Percentiles rank a stretch among this genome's conserved stretches.
Evolutionary conservation across 2,888 invertebrate species (phyloP).

Genomic region (Stratiomys singularior): DNA sequence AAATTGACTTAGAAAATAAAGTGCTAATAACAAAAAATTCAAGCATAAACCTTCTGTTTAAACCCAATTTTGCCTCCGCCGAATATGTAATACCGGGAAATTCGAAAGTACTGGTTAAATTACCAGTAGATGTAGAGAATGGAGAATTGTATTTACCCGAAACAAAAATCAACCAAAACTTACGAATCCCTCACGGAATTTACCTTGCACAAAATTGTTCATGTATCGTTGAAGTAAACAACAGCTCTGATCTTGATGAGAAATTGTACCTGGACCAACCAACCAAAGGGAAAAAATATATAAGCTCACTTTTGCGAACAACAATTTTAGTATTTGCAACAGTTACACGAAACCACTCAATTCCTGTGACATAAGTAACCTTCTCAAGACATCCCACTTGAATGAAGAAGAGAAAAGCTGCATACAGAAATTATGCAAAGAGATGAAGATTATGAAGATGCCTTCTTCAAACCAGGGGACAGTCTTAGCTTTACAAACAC

Average conservation of each 20-base stretch:
- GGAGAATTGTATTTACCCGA: not conserved
- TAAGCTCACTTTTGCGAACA: not conserved
- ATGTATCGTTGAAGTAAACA: not conserved
- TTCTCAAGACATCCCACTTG: not conserved
- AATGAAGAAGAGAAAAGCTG: not conserved
- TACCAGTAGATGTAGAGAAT: not conserved
- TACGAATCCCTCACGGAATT: not conserved
- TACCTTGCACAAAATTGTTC: not conserved
- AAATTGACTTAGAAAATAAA: too few species aligned
- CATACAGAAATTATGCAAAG: not conserved
- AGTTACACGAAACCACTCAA: not conserved
- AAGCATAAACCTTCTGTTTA: too few species aligned
- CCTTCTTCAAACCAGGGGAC: not conserved
- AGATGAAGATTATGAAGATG: not conserved
- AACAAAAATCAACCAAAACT: not conserved
- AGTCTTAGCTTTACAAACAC: not conserved
- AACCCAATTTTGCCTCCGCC: too few species aligned
- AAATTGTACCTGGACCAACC: not conserved
- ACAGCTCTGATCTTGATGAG: not conserved
- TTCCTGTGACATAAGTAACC: not conserved
- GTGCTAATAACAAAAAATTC: too few species aligned
- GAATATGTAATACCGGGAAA: too few species aligned
- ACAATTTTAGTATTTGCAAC: not conserved
- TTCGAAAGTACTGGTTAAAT: too few species aligned
- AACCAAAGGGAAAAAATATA: not conserved